phyloP scores from a whole-genome alignment of 2,113 vertebrate species.

The Campylomormyrus numenius region DNA sequence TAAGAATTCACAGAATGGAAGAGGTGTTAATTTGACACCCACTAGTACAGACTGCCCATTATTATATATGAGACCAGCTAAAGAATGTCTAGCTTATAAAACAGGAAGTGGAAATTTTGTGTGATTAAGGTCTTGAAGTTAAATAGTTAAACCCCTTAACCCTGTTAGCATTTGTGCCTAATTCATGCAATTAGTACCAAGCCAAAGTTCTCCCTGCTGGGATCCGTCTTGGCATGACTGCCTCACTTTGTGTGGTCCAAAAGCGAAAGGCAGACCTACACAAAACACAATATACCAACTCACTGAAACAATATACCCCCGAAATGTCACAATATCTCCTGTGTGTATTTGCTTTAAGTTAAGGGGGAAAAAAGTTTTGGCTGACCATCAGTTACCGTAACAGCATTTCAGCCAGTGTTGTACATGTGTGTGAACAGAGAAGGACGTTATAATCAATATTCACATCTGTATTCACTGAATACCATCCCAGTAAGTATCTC shows the following conservation, averaged over 20 bases:
- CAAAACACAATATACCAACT: neutral
- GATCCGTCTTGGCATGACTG: neutral
- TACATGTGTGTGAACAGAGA: neutral
- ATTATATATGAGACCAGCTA: neutral
- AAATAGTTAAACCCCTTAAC: slow-evolving; percentile 7
- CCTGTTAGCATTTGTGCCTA: slow-evolving; percentile 7
- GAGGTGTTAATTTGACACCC: neutral
- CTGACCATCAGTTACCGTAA: neutral
- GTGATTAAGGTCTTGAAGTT: neutral
- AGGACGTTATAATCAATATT: slow-evolving; percentile 8
- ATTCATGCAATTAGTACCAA: neutral
- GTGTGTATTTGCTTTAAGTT: slow-evolving; percentile 10
- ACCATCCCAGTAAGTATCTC: neutral
- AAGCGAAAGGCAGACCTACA: neutral
- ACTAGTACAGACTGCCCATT: neutral
- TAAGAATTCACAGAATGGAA: neutral
- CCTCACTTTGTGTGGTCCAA: slow-evolving; percentile 12
- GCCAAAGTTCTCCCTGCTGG: neutral
- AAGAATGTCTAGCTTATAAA: neutral
- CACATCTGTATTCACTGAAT: slow-evolving; percentile 1
- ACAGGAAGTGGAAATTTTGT: neutral
- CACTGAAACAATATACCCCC: neutral
- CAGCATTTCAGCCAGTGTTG: neutral
- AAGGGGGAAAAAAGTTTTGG: slow-evolving; percentile 7
- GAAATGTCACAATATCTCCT: neutral